These are phyloP conservation scores for Tuberolachnus salignus DNA, from an alignment of 2,888 invertebrate species.

Conservation along the genomic window DNA sequence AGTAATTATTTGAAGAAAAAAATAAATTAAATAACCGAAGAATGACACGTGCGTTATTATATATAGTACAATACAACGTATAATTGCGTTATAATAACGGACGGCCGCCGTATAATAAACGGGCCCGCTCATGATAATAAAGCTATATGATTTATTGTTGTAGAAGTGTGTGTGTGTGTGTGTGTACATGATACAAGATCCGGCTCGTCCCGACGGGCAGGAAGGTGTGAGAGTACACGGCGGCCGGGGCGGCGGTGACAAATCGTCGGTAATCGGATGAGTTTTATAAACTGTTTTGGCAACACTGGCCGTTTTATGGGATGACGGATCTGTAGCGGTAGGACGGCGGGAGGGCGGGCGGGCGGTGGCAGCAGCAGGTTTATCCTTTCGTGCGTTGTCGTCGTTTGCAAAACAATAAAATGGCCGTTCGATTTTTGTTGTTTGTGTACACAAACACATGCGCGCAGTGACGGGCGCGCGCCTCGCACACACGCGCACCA, in stretches of 20 bases:
- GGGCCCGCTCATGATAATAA: no score
- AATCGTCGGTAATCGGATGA: slow-evolving; percentile 48
- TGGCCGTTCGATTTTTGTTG: slow-evolving; percentile 57
- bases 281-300: slow-evolving; percentile 55
- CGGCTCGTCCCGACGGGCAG: no score
- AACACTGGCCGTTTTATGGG: slow-evolving; percentile 54
- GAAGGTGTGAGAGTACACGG: neutral
- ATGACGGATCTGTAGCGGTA: slow-evolving; percentile 53
- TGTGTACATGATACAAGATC: no score
- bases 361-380: slow-evolving; percentile 45
- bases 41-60: no score
- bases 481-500: slow-evolving; percentile 2
- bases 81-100: no score
- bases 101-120: no score
- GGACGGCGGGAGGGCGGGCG: slow-evolving; percentile 33
- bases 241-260: slow-evolving; percentile 38
- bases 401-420: slow-evolving; percentile 57
- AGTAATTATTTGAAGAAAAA: no score
- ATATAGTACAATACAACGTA: no score
- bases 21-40: no score
- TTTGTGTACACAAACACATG: slow-evolving; percentile 43
- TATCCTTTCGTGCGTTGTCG: slow-evolving; percentile 56
- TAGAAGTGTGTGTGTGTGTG: no score
- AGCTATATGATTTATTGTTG: no score
- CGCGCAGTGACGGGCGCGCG: neutral